Evolutionary conservation across 2,797 vertebrate genomes (phyloP), one percentile per base, ranked within the genome.

Genomic region (Cheirogaleus major): DNA sequence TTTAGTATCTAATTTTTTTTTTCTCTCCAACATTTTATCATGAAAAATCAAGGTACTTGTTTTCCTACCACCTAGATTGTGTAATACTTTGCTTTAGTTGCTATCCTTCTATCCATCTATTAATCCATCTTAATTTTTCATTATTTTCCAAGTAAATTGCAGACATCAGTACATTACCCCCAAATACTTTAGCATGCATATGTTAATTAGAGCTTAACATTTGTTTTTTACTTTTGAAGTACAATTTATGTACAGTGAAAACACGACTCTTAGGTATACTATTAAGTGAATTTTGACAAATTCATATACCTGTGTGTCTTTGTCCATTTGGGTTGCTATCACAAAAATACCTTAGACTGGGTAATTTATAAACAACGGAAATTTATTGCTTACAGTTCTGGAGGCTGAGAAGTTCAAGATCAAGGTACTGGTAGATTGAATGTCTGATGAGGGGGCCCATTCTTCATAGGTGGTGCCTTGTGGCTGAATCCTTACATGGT

Each of bases 51-150:
- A 50, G 23, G 63, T n/a, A 67, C 25, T 30, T 14, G 35, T 43
- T 81, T 75, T 61, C n/a, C n/a, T n/a, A 67, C 50, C 2, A 50
- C 13, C 22, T 81, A 41, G 75, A 75, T 96, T 80, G 50, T 91
- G 43, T 94, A 89, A 73, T 91, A 61, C 43, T 92, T 96, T 89
- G 55, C 63, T 78, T 76, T 89, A 23, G 61, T 91, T 91, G 76
- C 9, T 75, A 9, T 30, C 15, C 9, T 13, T 52, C 8, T 88
- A 2, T 69, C 27, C 20, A 59, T 84, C 57, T 86, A 7, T 76
- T 80, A 80, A 41, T 88, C n/a, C 15, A n/a, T 90, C 63, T 59
- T 38, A 30, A 30, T 27, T 91, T 93, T 83, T n/a, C 5, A 93
- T 89, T 75, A 23, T 76, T 88, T 94, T 92, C 48, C 18, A 86